A percentile compares a stretch with the other conserved stretches of the same genome.
Evolutionary conservation across 2,888 invertebrate genomes (phyloP).

Genomic region (Heliconius aoede): DNA sequence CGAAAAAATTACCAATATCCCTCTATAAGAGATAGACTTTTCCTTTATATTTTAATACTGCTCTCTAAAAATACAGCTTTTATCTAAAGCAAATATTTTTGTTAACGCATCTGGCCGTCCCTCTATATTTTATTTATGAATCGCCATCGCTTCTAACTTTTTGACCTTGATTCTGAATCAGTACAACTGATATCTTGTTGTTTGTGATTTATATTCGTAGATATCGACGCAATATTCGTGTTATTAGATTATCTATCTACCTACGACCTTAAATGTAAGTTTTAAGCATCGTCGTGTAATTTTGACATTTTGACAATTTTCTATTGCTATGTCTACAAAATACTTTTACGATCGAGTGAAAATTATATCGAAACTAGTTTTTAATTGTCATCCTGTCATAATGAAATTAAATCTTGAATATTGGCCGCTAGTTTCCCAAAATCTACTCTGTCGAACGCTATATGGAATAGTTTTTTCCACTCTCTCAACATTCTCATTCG

Average conservation of each 20-base stretch:
- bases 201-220: slow-evolving; percentile 51
- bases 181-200: slow-evolving; percentile 52
- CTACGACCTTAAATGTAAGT: neutral
- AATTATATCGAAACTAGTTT: neutral
- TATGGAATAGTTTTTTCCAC: too few species aligned
- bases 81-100: slow-evolving; percentile 53
- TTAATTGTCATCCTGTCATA: neutral
- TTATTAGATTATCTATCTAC: slow-evolving; percentile 13
- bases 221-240: slow-evolving; percentile 39
- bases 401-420: neutral
- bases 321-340: neutral
- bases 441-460: too few species aligned
- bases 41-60: slow-evolving; percentile 20
- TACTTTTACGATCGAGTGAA: neutral
- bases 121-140: slow-evolving; percentile 66
- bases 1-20: neutral
- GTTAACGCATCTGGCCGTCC: slow-evolving; percentile 58
- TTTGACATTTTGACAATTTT: neutral
- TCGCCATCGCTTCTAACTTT: slow-evolving; percentile 54
- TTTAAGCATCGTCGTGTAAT: neutral
- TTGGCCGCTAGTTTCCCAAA: too few species aligned
- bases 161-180: slow-evolving; percentile 59
- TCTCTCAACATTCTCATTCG: neutral
- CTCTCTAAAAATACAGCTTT: slow-evolving; percentile 57
- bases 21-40: neutral